These are phyloP conservation scores for Cephus sareptanus DNA, from an alignment of 2,888 invertebrate species.

Conservation along the genomic window DNA sequence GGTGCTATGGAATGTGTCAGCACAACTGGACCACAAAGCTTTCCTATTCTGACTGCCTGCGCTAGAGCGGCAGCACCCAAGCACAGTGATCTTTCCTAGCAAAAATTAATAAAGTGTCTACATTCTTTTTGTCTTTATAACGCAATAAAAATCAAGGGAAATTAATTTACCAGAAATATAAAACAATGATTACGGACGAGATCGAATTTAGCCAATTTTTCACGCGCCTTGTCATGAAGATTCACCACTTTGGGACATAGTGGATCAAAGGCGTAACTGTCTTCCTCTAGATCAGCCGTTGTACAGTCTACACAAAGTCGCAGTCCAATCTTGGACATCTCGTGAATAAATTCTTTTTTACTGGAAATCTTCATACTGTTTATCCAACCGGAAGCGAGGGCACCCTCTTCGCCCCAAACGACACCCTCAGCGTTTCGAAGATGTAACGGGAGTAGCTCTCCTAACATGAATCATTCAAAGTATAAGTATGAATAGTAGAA, in stretches of 20 bases:
- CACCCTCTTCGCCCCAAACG: slow-evolving; percentile 68
- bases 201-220: slow-evolving; percentile 69
- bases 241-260: slow-evolving; percentile 73
- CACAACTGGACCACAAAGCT: slow-evolving; percentile 79
- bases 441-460: slow-evolving; percentile 78
- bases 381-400: slow-evolving; percentile 82
- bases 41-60: slow-evolving; percentile 74
- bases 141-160: background rate
- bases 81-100: slow-evolving; percentile 82
- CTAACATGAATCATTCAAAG: slow-evolving; percentile 53
- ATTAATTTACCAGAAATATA: slow-evolving; percentile 69
- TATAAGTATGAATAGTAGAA: background rate
- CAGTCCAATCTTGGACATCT: slow-evolving; percentile 67
- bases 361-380: slow-evolving; percentile 77
- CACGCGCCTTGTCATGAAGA: slow-evolving; percentile 70
- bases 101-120: background rate
- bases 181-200: slow-evolving; percentile 70
- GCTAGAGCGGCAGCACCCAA: slow-evolving; percentile 82
- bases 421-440: slow-evolving; percentile 76
- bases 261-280: slow-evolving; percentile 70
- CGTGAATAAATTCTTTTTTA: slow-evolving; percentile 66
- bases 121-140: background rate
- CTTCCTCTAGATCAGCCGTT: slow-evolving; percentile 43
- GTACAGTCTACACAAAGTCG: slow-evolving; percentile 63
- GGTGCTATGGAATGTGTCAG: slow-evolving; percentile 85